phyloP scores from a whole-genome alignment of 2,113 vertebrate genomes.

The Diglossa brunneiventris region DNA sequence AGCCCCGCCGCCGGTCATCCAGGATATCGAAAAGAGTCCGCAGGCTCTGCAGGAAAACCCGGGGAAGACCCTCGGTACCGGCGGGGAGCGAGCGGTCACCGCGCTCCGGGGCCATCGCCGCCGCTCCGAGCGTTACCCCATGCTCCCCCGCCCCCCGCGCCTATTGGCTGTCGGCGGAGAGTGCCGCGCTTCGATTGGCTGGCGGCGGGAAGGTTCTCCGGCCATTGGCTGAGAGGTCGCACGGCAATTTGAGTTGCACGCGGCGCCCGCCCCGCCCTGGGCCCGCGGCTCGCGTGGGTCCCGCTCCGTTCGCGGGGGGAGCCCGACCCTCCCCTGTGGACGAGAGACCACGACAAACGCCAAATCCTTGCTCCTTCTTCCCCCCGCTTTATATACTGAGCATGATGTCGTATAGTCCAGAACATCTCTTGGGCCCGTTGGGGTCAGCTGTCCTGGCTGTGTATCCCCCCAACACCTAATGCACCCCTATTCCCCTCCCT shows the following conservation, averaged over 20 bases:
- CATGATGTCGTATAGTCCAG: neutral
- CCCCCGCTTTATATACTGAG: neutral
- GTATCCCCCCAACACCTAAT: neutral
- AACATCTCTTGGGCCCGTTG: neutral
- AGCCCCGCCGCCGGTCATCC: conserved; percentile 86
- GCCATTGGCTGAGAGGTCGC: conserved; percentile 49
- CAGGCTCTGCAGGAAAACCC: conserved; percentile 89
- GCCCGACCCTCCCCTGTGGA: neutral
- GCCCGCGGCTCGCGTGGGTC: too few species aligned
- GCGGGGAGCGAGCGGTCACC: neutral
- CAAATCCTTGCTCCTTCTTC: neutral
- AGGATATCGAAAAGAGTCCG: conserved; percentile 93
- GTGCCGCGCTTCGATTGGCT: neutral
- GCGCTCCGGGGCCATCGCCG: neutral
- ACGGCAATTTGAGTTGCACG: conserved; percentile 55
- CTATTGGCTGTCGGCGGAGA: neutral
- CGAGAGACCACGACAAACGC: neutral
- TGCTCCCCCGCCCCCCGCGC: neutral
- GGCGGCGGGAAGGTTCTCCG: fast-evolving
- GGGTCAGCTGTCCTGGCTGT: neutral
- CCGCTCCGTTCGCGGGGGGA: neutral
- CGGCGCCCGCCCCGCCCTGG: neutral
- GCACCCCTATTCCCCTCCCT: neutral
- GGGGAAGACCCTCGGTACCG: conserved; percentile 81
- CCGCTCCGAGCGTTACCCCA: neutral